Evolutionary conservation across 2,797 vertebrate genomes (phyloP), one percentile per base, ranked within the genome.

Genomic region (Arremon brunneinucha): DNA sequence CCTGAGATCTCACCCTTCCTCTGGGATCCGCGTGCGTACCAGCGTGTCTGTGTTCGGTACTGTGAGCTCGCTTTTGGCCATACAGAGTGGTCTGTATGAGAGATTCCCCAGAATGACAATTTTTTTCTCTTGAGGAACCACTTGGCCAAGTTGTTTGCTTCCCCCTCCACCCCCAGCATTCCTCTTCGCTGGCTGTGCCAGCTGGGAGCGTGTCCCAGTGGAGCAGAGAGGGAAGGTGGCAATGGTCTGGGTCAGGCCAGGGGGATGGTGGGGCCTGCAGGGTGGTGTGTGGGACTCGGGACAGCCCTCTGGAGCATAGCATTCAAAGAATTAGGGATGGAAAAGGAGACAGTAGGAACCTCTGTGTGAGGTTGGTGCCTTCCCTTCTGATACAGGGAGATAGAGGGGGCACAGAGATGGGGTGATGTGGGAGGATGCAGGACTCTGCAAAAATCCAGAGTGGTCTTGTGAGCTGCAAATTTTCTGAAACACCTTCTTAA

Each of bases 201-300:
- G 7, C 21, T 6, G 11, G 27, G 27, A 52, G 22, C 0, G 0
- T 28, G 8, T 49, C 8, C 11, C 35, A 27, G 18, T 0, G 2
- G 47, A 74, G 53, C 18, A 39, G 17, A 67, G 23, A 49, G 20
- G 17, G 46, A 53, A 13, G 12, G 21, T 62, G 47, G 20, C 60
- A 53, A 24, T 9, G 22, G n/a, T 17, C 6, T 62, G 44, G 18
- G 35, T 19, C 41, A 39, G 17, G 27, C 21, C 56, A 32, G 26
- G 10, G 15, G 5, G 3, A 15, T 0, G 7, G 11, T 1, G 3
- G 8, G n/a, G 20, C 15, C 14, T 75, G 23, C 23, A 21, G 16
- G 12, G 28, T 64, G 39, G n/a, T 43, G 16, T n/a, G 27, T 11
- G n/a, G 21, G 18, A 28, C 24, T 62, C 0, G 0, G 22, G 37